A percentile compares a stretch with the other conserved stretches of the same genome.
These are phyloP conservation scores for Arenicola marina DNA, from an alignment of 2,888 invertebrate species.

Conservation along the genomic window DNA sequence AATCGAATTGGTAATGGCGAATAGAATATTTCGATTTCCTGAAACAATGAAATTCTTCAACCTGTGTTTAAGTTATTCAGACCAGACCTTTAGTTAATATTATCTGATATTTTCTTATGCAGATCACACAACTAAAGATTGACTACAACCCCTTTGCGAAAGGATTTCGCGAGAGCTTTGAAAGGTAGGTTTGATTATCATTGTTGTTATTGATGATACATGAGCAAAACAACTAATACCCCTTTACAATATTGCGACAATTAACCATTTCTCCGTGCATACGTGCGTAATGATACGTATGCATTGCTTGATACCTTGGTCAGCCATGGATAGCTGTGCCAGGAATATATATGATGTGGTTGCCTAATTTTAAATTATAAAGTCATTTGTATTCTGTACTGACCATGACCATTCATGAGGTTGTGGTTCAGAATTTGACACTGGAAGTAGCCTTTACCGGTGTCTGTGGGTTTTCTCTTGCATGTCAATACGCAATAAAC, in stretches of 20 bases:
- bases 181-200: conserved; percentile 33
- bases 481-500: too few species aligned
- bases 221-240: background rate
- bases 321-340: too few species aligned
- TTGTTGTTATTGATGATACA: conserved; percentile 1
- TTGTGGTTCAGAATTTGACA: too few species aligned
- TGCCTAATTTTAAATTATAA: background rate
- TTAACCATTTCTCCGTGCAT: background rate
- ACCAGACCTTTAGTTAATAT: background rate
- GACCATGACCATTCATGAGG: too few species aligned
- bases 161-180: conserved; percentile 59
- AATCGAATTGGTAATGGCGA: background rate
- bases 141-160: conserved; percentile 63
- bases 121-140: conserved; percentile 63
- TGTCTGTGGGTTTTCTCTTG: too few species aligned
- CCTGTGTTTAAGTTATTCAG: too few species aligned
- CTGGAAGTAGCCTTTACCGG: too few species aligned
- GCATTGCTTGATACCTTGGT: too few species aligned
- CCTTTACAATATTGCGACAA: background rate
- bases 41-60: too few species aligned
- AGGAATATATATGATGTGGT: too few species aligned
- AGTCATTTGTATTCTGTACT: background rate
- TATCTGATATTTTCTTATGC: conserved; percentile 24
- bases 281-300: background rate
- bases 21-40: background rate